These are phyloP conservation scores for Sciurus vulgaris DNA, from an alignment of 2,797 vertebrate genomes.

Conservation along the genomic window DNA sequence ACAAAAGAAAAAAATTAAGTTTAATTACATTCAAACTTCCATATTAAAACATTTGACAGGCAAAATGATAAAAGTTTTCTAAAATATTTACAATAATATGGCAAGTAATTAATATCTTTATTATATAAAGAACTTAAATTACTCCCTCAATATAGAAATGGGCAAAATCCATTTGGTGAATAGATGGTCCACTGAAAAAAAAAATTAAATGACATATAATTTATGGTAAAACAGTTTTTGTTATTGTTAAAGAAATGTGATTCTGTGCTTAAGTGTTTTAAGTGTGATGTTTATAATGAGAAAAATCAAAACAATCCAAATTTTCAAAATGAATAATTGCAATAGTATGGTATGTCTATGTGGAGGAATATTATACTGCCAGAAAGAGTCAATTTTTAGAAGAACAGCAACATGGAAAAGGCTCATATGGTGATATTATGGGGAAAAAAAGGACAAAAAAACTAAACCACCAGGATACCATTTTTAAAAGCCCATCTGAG, in stretches of 20 bases:
- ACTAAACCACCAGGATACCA: not conserved
- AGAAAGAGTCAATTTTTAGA: slow-evolving; percentile 27
- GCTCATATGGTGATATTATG: not conserved
- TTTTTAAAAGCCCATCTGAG: not conserved
- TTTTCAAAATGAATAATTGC: slow-evolving; percentile 19
- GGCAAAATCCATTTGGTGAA: not conserved
- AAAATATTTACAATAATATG: slow-evolving; percentile 38
- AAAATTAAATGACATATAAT: slow-evolving; percentile 49
- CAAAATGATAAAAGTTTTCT: not conserved
- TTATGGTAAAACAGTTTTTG: not conserved
- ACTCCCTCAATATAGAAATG: not conserved
- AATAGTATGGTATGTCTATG: not conserved
- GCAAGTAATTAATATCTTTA: slow-evolving; percentile 15
- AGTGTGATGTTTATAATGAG: not conserved
- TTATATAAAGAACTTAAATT: slow-evolving; percentile 35
- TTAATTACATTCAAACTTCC: not conserved
- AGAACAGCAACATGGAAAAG: slow-evolving; percentile 31
- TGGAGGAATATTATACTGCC: not conserved
- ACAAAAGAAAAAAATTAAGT: not conserved
- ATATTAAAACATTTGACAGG: not conserved
- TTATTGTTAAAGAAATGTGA: slow-evolving; percentile 25
- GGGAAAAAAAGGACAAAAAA: not conserved
- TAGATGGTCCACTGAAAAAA: slow-evolving; percentile 19
- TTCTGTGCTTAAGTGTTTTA: slow-evolving; percentile 30
- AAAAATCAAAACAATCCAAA: slow-evolving; percentile 21